phyloP scores from a whole-genome alignment of 2,888 invertebrate species.

The Drosophila cognata region DNA sequence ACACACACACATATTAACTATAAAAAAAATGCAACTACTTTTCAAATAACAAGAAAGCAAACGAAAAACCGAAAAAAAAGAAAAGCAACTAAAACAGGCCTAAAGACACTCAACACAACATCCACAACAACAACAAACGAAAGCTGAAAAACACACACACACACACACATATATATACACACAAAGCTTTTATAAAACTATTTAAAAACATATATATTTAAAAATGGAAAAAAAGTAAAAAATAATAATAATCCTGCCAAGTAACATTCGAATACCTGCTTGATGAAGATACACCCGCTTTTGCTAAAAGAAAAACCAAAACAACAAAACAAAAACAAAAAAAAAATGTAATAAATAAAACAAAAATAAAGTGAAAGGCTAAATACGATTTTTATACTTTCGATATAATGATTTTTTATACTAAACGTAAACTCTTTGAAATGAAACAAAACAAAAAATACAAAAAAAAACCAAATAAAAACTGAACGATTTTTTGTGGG shows the following conservation, averaged over 20 bases:
- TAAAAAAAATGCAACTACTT: slow-evolving; percentile 59
- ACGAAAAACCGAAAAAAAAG: slow-evolving; percentile 18
- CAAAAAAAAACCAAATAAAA: slow-evolving; percentile 26
- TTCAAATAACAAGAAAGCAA: slow-evolving; percentile 37
- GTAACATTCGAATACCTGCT: slow-evolving; percentile 83
- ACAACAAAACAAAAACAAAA: slow-evolving; percentile 24
- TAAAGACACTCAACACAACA: slow-evolving; percentile 47
- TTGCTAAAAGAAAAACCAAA: slow-evolving; percentile 70
- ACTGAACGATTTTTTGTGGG: slow-evolving; percentile 61
- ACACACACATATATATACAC: slow-evolving; percentile 45
- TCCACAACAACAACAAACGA: slow-evolving; percentile 30
- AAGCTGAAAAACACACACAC: slow-evolving; percentile 51
- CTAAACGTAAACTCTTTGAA: slow-evolving; percentile 74
- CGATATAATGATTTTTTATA: slow-evolving; percentile 81
- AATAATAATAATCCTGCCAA: slow-evolving; percentile 82
- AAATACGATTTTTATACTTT: slow-evolving; percentile 82
- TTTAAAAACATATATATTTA: slow-evolving; percentile 65
- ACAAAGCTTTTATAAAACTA: slow-evolving; percentile 80
- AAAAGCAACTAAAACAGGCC: slow-evolving; percentile 53
- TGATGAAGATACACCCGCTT: slow-evolving; percentile 83
- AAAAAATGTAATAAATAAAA: slow-evolving; percentile 38
- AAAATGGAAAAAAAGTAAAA: slow-evolving; percentile 43
- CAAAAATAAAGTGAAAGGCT: slow-evolving; percentile 55
- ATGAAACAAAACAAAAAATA: slow-evolving; percentile 39
- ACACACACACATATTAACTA: slow-evolving; percentile 49